Evolutionary conservation across 2,888 invertebrate genomes (phyloP).

Genomic region (Dryobotodes eremita): DNA sequence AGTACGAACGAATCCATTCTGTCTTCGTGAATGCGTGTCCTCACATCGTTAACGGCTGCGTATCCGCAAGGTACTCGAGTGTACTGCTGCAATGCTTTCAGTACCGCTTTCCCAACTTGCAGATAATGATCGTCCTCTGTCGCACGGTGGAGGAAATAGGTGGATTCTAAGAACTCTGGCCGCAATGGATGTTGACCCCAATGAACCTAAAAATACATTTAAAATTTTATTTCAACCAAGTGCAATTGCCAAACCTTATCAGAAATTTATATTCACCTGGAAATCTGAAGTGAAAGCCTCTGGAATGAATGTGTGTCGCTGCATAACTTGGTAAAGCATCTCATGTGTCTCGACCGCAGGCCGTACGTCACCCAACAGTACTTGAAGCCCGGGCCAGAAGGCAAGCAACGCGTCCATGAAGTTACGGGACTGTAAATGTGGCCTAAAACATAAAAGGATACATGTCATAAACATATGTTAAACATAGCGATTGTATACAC

Average conservation of each 20-base stretch:
- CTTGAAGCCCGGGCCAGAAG: conserved; percentile 99
- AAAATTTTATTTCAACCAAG: conserved; percentile 7
- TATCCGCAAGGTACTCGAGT: conserved; percentile 99
- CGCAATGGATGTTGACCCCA: conserved; percentile 99
- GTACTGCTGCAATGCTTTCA: conserved; percentile 97
- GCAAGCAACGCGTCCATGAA: conserved; percentile 99
- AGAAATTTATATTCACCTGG: conserved; percentile 89
- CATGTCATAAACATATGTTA: not conserved
- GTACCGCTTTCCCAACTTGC: conserved; percentile 96
- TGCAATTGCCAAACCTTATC: not conserved
- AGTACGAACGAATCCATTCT: conserved; percentile 99
- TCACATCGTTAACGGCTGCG: conserved; percentile 98
- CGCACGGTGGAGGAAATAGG: conserved; percentile 98
- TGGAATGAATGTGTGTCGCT: conserved; percentile 99
- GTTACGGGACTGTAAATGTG: conserved; percentile 97
- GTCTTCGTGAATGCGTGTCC: conserved; percentile 97
- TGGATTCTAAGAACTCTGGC: conserved; percentile 99
- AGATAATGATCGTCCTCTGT: conserved; percentile 99
- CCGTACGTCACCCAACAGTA: conserved; percentile 96
- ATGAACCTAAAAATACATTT: conserved; percentile 92
- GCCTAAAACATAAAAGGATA: conserved; percentile 86
- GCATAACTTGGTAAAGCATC: conserved; percentile 99
- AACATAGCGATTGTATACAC: not conserved
- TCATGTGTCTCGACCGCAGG: conserved; percentile 99
- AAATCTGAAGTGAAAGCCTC: conserved; percentile 99